Base-by-base conservation (phyloP, 2,797 vertebrate species). In the Anabacerthia variegaticeps region DNA sequence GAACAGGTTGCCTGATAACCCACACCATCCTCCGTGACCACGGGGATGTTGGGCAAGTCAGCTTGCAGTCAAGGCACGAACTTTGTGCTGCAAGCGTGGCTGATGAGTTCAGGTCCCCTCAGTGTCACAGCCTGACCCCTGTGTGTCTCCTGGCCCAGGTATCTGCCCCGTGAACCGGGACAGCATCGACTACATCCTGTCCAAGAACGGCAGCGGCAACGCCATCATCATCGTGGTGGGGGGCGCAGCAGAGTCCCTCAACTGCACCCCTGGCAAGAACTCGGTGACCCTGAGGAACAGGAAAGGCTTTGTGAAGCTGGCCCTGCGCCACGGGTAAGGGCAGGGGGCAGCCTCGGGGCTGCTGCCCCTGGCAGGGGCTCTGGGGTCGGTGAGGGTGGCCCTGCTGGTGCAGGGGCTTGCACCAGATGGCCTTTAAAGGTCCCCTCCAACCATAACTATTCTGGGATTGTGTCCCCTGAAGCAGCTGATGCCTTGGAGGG, bases 91-190 rank as follows among this genome's bases (percentile, higher is more conserved):
- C 8, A 55, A 20, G 14, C 24, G 6, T 19, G 32, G 39, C 63
- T 49, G 48, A 7, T 67, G 41, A 28, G 30, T 56, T 58, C 11
- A 20, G 59, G 27, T 41, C 36, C 23, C 30, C 22, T 32, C 43
- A 11, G 32, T 34, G 16, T 14, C 8, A 1, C 10, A 44, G 5
- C 1, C 3, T 76, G 46, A 54, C 24, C 30, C 9, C 48, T 43
- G 5, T 46, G 18, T 93, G 23, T 90, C 28, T 49, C 32, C 37
- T 19, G 11, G 19, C 21, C 2, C 95, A 99, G 99, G 99, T 73
- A 99, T 99, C 93, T 99, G 99, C 88, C 99, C 99, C 3, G 99
- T 99, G 85, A 99, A 99, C 95, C 98, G 95, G 39, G 98, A 99
- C 96, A 99, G 99, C 77, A 99, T 99, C 8, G 99, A 99, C 96